phyloP scores from a whole-genome alignment of 2,797 vertebrate species.

The Coracias cyanogaster region DNA sequence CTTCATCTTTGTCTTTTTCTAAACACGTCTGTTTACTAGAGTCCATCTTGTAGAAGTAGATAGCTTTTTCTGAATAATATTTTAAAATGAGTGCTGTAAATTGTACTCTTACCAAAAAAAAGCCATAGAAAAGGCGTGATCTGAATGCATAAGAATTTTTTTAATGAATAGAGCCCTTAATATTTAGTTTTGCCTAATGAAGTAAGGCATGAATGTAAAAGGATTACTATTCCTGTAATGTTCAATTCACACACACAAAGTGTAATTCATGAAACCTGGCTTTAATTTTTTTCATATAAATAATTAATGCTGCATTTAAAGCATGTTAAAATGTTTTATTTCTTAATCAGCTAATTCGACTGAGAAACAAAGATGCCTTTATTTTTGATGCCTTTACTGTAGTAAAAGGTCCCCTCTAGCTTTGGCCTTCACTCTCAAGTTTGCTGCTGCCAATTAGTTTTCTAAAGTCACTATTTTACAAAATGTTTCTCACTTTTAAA shows the following conservation, averaged over 20 bases:
- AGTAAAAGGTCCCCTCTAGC: constrained; percentile 80
- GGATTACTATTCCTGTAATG: constrained; percentile 74
- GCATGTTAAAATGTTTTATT: constrained; percentile 81
- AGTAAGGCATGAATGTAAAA: constrained; percentile 68
- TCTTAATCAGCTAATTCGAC: constrained; percentile 84
- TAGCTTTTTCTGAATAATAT: constrained; percentile 22
- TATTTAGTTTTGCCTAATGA: constrained; percentile 76
- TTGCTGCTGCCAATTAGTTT: constrained; percentile 82
- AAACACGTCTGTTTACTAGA: background rate
- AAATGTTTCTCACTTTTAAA: constrained; percentile 80
- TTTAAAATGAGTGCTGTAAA: constrained; percentile 55
- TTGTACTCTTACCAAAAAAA: constrained; percentile 35
- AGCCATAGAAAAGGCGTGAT: constrained; percentile 41
- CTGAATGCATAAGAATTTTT: constrained; percentile 53
- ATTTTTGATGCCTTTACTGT: constrained; percentile 74
- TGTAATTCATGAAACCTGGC: constrained; percentile 76
- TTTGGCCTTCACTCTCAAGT: constrained; percentile 77
- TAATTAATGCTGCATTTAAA: constrained; percentile 84
- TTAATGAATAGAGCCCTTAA: constrained; percentile 68
- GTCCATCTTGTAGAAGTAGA: background rate
- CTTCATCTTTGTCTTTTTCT: constrained; percentile 5
- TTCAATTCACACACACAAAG: constrained; percentile 75
- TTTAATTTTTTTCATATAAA: constrained; percentile 80
- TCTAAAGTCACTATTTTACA: constrained; percentile 78
- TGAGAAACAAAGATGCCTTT: constrained; percentile 84